phyloP scores from a whole-genome alignment of 2,797 vertebrate genomes.

The Leptoclinus maculatus region DNA sequence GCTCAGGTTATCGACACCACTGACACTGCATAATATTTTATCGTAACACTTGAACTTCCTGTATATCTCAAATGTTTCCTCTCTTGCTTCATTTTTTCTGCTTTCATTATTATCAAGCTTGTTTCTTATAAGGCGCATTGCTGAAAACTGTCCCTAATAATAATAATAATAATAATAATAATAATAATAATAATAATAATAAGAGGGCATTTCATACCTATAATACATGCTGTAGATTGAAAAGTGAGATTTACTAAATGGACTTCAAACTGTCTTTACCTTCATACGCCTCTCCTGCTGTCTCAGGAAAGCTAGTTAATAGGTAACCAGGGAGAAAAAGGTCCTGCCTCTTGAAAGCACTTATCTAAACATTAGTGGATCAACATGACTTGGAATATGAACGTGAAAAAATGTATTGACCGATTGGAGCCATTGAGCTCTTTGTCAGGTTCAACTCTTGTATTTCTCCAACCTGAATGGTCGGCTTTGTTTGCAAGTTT shows the following conservation, averaged over 20 bases:
- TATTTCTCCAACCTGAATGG: conserved; percentile 12
- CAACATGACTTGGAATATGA: conserved; percentile 40
- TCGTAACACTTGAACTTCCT: background rate
- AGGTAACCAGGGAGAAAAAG: conserved; percentile 31
- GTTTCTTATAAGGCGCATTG: background rate
- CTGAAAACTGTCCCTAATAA: background rate
- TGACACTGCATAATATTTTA: background rate
- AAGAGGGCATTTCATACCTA: conserved; percentile 5
- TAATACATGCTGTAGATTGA: background rate
- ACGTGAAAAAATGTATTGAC: conserved; percentile 14
- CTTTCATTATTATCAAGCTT: background rate
- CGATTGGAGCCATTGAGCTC: background rate
- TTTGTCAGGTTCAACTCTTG: conserved; percentile 24
- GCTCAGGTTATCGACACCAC: background rate
- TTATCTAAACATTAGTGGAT: conserved; percentile 58
- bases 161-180: no score
- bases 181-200: no score
- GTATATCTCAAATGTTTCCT: background rate
- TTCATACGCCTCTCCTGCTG: conserved; percentile 10
- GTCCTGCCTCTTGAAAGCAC: conserved; percentile 29
- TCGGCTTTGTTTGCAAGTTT: no score
- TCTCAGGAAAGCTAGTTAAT: conserved; percentile 55
- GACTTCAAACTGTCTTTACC: conserved; percentile 10
- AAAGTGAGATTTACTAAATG: background rate
- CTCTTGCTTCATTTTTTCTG: conserved; percentile 4